Evolutionary conservation across 2,888 invertebrate genomes (phyloP).

Genomic region (Rhabditoides inermis): DNA sequence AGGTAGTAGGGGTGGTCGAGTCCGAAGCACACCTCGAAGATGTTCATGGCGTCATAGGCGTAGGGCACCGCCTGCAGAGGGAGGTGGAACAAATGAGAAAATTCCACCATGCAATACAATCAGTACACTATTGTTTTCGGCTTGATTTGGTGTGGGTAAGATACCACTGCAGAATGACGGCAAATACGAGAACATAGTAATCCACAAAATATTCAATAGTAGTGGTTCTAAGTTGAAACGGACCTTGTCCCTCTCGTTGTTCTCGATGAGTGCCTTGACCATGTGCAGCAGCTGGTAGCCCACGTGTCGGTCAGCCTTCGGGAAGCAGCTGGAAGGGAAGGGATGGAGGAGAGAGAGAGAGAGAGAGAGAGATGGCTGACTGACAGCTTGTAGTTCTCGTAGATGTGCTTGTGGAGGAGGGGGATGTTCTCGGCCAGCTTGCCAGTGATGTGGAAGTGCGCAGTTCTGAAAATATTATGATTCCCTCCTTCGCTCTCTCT

Average conservation of each 20-base stretch:
- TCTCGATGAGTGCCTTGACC: constrained; percentile 39
- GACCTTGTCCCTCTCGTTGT: constrained; percentile 35
- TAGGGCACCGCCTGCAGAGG: constrained; percentile 37
- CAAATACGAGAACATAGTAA: no score
- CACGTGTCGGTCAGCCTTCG: constrained; percentile 45
- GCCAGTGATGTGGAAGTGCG: constrained; percentile 40
- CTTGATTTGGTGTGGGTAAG: no score
- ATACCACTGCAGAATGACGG: no score
- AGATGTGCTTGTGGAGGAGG: constrained; percentile 41
- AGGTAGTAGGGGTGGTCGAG: constrained; percentile 50
- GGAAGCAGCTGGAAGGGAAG: constrained; percentile 34
- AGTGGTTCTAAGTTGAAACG: no score
- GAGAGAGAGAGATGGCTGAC: neutral
- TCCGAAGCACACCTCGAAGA: constrained; percentile 51
- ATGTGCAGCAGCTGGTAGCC: constrained; percentile 48
- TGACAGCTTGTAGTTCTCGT: constrained; percentile 41
- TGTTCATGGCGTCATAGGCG: constrained; percentile 51
- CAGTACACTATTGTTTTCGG: no score
- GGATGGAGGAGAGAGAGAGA: neutral
- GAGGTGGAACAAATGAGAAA: no score
- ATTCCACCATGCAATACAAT: no score
- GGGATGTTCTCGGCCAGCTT: constrained; percentile 28
- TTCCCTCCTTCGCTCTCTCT: neutral
- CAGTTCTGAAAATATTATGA: constrained; percentile 25
- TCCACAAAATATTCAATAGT: no score